Evolutionary conservation across 2,888 invertebrate genomes (phyloP), one percentile per base, ranked within the genome.

Genomic region (Stramonita haemastoma): DNA sequence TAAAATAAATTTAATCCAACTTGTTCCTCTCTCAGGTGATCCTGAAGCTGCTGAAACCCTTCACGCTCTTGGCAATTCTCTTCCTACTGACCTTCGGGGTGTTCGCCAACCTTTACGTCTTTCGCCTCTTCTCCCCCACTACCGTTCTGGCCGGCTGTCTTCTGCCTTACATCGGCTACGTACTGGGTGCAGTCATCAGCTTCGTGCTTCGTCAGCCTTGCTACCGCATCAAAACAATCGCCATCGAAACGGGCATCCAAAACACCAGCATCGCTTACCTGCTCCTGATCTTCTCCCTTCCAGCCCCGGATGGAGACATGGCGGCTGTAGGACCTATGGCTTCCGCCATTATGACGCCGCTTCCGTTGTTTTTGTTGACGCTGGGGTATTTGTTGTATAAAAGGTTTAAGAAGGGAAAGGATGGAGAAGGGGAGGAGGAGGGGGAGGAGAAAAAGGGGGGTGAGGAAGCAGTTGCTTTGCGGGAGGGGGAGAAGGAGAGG

Each of bases 211-310:
- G 94, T 34, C 95, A 94, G 90, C 92, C 93, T 8, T 94, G 93
- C 93, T 90, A 91, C 66, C 92, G 93, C 11, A 90, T 95, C 4
- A 94, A 94, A 89, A 98, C 99, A 11, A 98, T 99, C 94, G 97
- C 98, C 86, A 97, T 99, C 87, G 99, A 99, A 92, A 96, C 96
- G 0, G 95, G 99, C 87, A 97, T 99, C 89, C 98, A 99, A 96
- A 99, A 99, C 96, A 98, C 98, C 0, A 98, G 98, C 83, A 97
- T 99, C 91, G 97, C 98, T 0, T 98, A 99, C 94, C 98, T 99
- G 96, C 96, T 99, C 93, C 96, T 99, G 89, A 96, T 98, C 90
- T 97, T 98, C 94, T 97, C 98, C 6, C 96, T 99, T 90, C 97
- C 97, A 0, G 98, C 98, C 94, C 99, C 99, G 0, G 97, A 98